Conservation (phyloP, 2,888 invertebrate species). For the Alsophila aescularia region DNA sequence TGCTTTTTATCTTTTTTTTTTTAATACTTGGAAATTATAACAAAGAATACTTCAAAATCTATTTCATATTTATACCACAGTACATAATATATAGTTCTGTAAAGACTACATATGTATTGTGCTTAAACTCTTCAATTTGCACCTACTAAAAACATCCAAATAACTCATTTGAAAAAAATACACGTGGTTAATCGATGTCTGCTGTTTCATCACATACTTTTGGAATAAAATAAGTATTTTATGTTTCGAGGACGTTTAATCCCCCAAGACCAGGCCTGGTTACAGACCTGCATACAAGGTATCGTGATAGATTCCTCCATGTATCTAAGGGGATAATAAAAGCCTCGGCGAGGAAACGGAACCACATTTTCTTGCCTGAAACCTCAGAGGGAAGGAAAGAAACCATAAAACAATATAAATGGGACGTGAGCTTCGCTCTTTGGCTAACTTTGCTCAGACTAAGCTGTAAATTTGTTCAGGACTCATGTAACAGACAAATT, state of each 20-base stretch:
- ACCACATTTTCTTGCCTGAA: constrained; percentile 62
- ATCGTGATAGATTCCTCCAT: constrained; percentile 24
- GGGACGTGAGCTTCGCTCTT: constrained; percentile 65
- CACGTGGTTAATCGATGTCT: too few relatives aligned
- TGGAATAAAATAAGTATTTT: neutral
- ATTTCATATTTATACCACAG: too few relatives aligned
- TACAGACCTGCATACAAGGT: constrained; percentile 21
- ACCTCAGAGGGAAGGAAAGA: constrained; percentile 65
- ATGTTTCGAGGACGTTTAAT: neutral
- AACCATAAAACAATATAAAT: constrained; percentile 80
- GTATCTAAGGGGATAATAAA: constrained; percentile 52
- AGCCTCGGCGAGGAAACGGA: constrained; percentile 57
- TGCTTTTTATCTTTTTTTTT: too few relatives aligned
- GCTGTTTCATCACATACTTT: neutral
- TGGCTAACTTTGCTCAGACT: constrained; percentile 56
- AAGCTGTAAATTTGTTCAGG: constrained; percentile 54
- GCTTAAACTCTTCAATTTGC: too few relatives aligned
- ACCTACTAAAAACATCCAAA: too few relatives aligned
- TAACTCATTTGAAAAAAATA: too few relatives aligned
- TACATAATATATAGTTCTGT: too few relatives aligned
- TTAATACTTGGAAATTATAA: too few relatives aligned
- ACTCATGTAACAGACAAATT: constrained; percentile 45
- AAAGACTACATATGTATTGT: too few relatives aligned
- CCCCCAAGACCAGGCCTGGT: constrained; percentile 6
- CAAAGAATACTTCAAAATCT: too few relatives aligned